Evolutionary conservation across 2,888 invertebrate species (phyloP).

Genomic region (Geotrupes spiniger): DNA sequence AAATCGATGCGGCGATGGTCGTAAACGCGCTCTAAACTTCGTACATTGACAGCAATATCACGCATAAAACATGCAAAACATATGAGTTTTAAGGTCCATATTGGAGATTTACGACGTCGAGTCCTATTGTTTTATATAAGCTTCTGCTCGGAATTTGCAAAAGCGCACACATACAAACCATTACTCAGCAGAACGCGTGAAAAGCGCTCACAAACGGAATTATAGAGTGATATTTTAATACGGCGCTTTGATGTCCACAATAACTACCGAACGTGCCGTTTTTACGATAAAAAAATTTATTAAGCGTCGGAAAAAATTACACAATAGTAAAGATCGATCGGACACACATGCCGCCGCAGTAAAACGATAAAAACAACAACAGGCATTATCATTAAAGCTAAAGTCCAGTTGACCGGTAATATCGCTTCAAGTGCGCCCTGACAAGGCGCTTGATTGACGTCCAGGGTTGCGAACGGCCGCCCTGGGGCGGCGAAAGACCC

Average conservation of each 20-base stretch:
- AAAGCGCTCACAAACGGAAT: too few relatives aligned
- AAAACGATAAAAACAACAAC: slow-evolving; percentile 26
- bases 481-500: slow-evolving; percentile 27
- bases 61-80: slow-evolving; percentile 10
- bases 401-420: slow-evolving; percentile 26
- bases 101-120: slow-evolving; percentile 1
- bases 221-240: too few relatives aligned
- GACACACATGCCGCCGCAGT: slow-evolving; percentile 26
- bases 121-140: background rate
- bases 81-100: background rate
- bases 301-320: too few relatives aligned
- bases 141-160: background rate
- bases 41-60: slow-evolving; percentile 18
- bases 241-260: too few relatives aligned
- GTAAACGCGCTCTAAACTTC: slow-evolving; percentile 26
- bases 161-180: too few relatives aligned
- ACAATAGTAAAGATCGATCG: background rate
- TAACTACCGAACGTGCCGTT: too few relatives aligned
- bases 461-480: slow-evolving; percentile 25
- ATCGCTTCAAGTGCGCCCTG: slow-evolving; percentile 27
- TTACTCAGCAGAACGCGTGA: too few relatives aligned
- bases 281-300: too few relatives aligned
- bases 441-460: slow-evolving; percentile 27
- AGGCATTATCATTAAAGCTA: slow-evolving; percentile 32
- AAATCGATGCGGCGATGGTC: slow-evolving; percentile 30